phyloP scores from a whole-genome alignment of 2,797 vertebrate genomes.

The Syngnathus rostellatus region DNA sequence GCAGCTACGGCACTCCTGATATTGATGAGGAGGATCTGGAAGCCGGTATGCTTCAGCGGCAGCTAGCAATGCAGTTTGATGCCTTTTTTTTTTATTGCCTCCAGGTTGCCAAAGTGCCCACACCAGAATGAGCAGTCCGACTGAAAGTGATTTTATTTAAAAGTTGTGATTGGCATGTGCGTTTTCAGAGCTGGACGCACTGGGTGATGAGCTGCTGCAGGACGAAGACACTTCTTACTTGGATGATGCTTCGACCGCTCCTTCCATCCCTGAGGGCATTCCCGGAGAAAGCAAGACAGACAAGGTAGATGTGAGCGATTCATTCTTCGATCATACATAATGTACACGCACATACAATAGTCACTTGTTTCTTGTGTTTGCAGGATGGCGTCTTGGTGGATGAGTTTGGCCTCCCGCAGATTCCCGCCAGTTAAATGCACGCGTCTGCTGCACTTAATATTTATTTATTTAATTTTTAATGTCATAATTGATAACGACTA shows the following conservation, averaged over 20 bases:
- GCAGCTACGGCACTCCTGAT: slow-evolving; percentile 93
- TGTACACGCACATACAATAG: not conserved
- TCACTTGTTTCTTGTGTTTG: slow-evolving; percentile 22
- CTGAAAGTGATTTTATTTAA: no score
- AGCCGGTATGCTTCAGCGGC: slow-evolving; percentile 70
- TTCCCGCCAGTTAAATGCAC: slow-evolving; percentile 83
- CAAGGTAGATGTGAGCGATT: slow-evolving; percentile 69
- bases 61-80: not conserved
- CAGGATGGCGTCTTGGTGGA: slow-evolving; percentile 96
- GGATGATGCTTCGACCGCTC: slow-evolving; percentile 89
- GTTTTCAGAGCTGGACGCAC: slow-evolving; percentile 84
- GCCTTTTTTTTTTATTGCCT: no score
- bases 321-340: no score
- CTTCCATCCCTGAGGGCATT: slow-evolving; percentile 88
- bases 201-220: slow-evolving; percentile 92
- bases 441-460: slow-evolving; percentile 41
- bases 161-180: slow-evolving; percentile 1
- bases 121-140: no score
- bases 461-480: slow-evolving; percentile 33
- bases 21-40: slow-evolving; percentile 96
- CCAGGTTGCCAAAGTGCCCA: no score
- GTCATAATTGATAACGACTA: slow-evolving; percentile 31
- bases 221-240: slow-evolving; percentile 95
- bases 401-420: slow-evolving; percentile 95
- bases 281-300: slow-evolving; percentile 88